phyloP scores from a whole-genome alignment of 2,888 invertebrate genomes.

The Drosophila setosimentum region DNA sequence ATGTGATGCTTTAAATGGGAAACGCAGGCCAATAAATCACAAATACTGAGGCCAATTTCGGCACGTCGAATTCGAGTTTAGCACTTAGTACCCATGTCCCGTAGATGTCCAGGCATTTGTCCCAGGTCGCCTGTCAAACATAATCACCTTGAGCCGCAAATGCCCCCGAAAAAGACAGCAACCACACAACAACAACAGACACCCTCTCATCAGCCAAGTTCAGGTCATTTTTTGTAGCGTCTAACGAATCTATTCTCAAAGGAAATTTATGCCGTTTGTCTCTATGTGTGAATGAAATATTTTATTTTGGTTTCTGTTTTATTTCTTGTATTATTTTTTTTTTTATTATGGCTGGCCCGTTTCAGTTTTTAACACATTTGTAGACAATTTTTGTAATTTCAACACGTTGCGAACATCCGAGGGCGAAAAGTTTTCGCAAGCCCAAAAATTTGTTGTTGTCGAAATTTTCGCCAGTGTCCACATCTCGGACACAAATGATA shows the following conservation, averaged over 20 bases:
- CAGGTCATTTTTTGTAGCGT: slow-evolving; percentile 39
- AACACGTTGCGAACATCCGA: slow-evolving; percentile 69
- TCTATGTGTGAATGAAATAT: slow-evolving; percentile 75
- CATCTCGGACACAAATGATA: slow-evolving; percentile 76
- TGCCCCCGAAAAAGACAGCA: slow-evolving; percentile 20
- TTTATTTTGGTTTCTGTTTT: slow-evolving; percentile 63
- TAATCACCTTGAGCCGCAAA: slow-evolving; percentile 74
- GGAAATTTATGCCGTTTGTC: slow-evolving; percentile 79
- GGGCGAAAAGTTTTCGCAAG: slow-evolving; percentile 64
- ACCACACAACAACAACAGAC: slow-evolving; percentile 18
- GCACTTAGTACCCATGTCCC: slow-evolving; percentile 71
- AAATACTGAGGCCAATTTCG: slow-evolving; percentile 43
- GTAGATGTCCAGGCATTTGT: slow-evolving; percentile 62
- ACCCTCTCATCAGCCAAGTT: slow-evolving; percentile 44
- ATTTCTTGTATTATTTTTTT: slow-evolving; percentile 3
- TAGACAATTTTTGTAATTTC: slow-evolving; percentile 76
- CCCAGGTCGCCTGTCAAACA: slow-evolving; percentile 78
- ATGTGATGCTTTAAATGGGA: slow-evolving; percentile 1
- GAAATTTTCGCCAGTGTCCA: slow-evolving; percentile 71
- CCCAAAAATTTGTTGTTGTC: slow-evolving; percentile 46
- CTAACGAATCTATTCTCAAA: slow-evolving; percentile 70
- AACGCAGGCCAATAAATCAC: slow-evolving; percentile 60
- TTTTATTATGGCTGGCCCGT: slow-evolving; percentile 40
- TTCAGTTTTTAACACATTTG: slow-evolving; percentile 70
- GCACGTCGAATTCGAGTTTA: slow-evolving; percentile 34